Percentiles rank a stretch among this genome's conserved stretches.
These are phyloP conservation scores for Cephus spinipes DNA, from an alignment of 2,888 invertebrate species.

Conservation along the genomic window DNA sequence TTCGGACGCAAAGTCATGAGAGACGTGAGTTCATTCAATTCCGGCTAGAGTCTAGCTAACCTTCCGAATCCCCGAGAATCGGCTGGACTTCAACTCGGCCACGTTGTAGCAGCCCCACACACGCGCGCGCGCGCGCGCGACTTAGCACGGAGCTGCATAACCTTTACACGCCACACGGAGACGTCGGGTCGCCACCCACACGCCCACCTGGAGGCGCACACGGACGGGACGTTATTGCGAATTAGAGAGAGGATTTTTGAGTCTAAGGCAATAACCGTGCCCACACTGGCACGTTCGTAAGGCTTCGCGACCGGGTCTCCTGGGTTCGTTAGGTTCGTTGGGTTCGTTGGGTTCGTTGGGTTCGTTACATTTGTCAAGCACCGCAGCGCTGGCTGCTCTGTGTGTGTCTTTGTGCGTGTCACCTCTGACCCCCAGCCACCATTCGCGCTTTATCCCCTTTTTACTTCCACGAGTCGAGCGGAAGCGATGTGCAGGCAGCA, in stretches of 20 bases:
- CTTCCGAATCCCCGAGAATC: not conserved
- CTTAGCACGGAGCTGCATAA: not conserved
- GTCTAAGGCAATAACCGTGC: not conserved
- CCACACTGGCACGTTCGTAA: not conserved
- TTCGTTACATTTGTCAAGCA: not conserved
- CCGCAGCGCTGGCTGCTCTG: not conserved
- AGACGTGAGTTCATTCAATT: constrained; percentile 34
- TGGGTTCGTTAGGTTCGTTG: not conserved
- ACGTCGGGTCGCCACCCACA: not conserved
- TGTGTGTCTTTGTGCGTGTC: not conserved
- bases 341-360: not conserved
- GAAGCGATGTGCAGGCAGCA: not conserved
- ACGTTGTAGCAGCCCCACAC: not conserved
- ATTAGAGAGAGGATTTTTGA: not conserved
- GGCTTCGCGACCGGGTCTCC: not conserved
- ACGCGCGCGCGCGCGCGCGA: not conserved
- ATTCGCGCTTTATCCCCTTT: not conserved
- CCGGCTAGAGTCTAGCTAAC: not conserved
- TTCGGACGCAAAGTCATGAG: constrained; percentile 24
- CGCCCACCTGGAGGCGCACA: not conserved
- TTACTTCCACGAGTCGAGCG: not conserved
- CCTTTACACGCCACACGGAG: not conserved
- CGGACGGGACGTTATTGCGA: not conserved
- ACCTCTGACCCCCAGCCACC: not conserved
- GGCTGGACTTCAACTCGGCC: not conserved